A percentile compares a stretch with the other conserved stretches of the same genome.
These are phyloP conservation scores for Arothron firmamentum DNA, from an alignment of 2,113 vertebrate species.

Conservation along the genomic window DNA sequence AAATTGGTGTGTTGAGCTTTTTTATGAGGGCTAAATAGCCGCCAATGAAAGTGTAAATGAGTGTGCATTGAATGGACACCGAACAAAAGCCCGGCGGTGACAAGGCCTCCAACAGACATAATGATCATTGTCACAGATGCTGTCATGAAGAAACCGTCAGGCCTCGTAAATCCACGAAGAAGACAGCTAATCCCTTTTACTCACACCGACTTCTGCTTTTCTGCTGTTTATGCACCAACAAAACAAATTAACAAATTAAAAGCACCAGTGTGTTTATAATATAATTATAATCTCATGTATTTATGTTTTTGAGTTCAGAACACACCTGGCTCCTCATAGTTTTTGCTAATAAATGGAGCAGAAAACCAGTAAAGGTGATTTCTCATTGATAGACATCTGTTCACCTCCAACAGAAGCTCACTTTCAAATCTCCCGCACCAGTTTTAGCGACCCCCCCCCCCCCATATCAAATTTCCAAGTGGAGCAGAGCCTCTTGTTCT, in stretches of 20 bases:
- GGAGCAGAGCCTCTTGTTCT: slow-evolving; percentile 56
- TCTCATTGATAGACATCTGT: too few relatives aligned
- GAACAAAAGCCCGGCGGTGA: slow-evolving; percentile 64
- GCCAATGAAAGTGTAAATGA: slow-evolving; percentile 80
- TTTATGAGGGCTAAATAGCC: slow-evolving; percentile 77
- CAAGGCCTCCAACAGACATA: slow-evolving; percentile 66
- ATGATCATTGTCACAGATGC: slow-evolving; percentile 67
- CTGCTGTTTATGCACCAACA: neutral
- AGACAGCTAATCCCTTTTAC: neutral
- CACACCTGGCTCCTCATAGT: too few relatives aligned
- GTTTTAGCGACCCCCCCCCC: slow-evolving; percentile 11
- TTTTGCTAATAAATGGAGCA: too few relatives aligned
- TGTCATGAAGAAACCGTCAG: slow-evolving; percentile 61
- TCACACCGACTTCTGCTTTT: neutral
- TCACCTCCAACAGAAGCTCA: too few relatives aligned
- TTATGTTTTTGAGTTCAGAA: too few relatives aligned
- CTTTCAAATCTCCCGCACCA: too few relatives aligned
- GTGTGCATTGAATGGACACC: slow-evolving; percentile 63
- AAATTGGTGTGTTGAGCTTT: slow-evolving; percentile 78
- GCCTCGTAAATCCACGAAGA: slow-evolving; percentile 41
- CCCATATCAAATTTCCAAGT: slow-evolving; percentile 60
- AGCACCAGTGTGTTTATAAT: too few relatives aligned
- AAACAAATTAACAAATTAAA: too few relatives aligned
- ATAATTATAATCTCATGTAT: too few relatives aligned
- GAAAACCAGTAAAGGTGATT: too few relatives aligned